Conservation (phyloP, 2,797 vertebrate species). For the Meriones psammophilus region DNA sequence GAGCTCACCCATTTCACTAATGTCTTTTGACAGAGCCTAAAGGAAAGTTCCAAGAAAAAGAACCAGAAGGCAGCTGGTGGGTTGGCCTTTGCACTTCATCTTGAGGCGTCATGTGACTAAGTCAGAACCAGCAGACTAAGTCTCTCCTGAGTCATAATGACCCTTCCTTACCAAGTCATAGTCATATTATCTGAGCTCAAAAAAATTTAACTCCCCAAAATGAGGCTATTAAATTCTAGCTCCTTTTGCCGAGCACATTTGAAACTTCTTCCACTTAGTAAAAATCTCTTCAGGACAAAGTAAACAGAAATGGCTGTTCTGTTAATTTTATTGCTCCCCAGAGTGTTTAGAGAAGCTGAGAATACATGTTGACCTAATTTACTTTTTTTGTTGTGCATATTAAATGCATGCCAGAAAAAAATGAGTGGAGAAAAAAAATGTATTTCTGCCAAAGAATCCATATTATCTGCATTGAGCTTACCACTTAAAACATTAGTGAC, state of each 20-base stretch:
- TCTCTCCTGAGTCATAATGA: background rate
- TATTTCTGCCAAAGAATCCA: conserved; percentile 36
- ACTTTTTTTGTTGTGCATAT: background rate
- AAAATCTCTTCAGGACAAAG: conserved; percentile 45
- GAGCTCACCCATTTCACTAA: background rate
- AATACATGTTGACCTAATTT: background rate
- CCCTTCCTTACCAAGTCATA: conserved; percentile 33
- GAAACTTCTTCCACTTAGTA: conserved; percentile 10
- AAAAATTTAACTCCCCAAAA: conserved; percentile 9
- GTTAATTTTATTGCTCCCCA: conserved; percentile 61
- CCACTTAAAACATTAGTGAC: background rate
- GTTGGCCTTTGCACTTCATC: background rate
- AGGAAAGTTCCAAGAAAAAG: background rate
- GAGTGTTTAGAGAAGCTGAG: conserved; percentile 4
- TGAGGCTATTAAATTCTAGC: background rate
- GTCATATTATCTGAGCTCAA: background rate
- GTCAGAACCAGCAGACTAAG: background rate
- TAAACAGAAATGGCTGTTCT: conserved; percentile 28
- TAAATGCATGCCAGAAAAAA: conserved; percentile 53
- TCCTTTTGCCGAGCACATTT: background rate
- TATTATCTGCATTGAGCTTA: conserved; percentile 18
- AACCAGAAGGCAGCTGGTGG: background rate
- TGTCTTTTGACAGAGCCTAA: conserved; percentile 1
- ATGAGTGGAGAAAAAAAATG: conserved; percentile 44
- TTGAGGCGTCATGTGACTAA: background rate